Conservation (phyloP, 2,888 invertebrate species). For the Phasia obesa region DNA sequence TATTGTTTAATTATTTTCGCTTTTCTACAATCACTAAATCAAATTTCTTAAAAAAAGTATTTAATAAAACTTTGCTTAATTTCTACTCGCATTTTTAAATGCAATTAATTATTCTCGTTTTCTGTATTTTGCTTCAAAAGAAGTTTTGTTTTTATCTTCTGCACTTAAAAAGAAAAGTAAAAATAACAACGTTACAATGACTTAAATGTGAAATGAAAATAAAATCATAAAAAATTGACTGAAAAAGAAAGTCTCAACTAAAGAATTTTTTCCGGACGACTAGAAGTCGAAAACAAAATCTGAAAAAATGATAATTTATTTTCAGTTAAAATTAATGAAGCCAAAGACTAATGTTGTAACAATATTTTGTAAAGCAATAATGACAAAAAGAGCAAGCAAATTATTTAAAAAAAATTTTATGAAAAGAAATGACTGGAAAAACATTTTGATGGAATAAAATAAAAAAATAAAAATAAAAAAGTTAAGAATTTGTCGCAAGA, state of each 20-base stretch:
- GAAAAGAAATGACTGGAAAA: constrained; percentile 7
- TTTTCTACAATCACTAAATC: too few relatives aligned
- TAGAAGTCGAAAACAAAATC: constrained; percentile 53
- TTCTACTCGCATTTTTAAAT: too few relatives aligned
- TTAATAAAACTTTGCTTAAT: too few relatives aligned
- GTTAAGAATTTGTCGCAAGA: constrained; percentile 14
- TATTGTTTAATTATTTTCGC: too few relatives aligned
- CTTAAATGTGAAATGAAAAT: constrained; percentile 41
- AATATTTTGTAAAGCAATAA: constrained; percentile 44
- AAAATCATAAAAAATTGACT: constrained; percentile 21
- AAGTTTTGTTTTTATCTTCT: not conserved
- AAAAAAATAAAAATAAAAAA: not conserved
- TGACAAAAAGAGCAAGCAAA: constrained; percentile 44
- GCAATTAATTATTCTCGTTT: not conserved
- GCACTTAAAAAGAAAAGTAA: constrained; percentile 9
- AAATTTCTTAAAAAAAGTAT: too few relatives aligned
- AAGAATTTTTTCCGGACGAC: constrained; percentile 45
- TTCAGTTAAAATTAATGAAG: constrained; percentile 65
- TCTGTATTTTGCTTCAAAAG: not conserved
- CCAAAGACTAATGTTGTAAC: constrained; percentile 54
- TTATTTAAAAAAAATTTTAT: constrained; percentile 32
- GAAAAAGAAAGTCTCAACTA: constrained; percentile 26
- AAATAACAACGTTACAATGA: constrained; percentile 44
- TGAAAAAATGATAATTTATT: constrained; percentile 54
- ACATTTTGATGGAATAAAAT: constrained; percentile 7